Conservation (phyloP, 2,888 invertebrate genomes). For the Heliconius ethilla region DNA sequence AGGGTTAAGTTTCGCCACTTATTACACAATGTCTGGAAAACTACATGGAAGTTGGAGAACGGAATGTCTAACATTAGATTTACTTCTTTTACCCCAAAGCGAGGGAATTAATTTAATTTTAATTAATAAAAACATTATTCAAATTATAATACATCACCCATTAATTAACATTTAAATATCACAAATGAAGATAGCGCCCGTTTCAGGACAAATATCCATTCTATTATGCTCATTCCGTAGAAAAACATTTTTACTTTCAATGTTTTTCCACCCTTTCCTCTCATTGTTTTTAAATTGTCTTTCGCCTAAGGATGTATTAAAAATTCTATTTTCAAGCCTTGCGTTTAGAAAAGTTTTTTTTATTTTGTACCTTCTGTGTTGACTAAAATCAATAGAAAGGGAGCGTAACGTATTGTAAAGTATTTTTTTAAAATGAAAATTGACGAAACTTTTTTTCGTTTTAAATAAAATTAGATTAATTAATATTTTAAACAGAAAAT, state of each 20-base stretch:
- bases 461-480: no score
- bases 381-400: constrained; percentile 6
- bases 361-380: constrained; percentile 4
- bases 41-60: no score
- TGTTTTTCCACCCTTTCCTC: constrained; percentile 22
- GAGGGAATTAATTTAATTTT: no score
- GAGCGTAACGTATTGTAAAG: neutral
- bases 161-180: constrained; percentile 24
- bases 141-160: no score
- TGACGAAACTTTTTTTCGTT: no score
- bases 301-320: constrained; percentile 25
- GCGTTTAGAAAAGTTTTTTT: constrained; percentile 9
- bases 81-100: no score
- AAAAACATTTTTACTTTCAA: constrained; percentile 27
- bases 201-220: constrained; percentile 22
- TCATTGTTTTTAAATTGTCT: constrained; percentile 24
- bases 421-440: no score
- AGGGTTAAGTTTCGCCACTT: no score
- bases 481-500: no score
- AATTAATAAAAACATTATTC: no score
- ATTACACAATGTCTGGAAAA: no score
- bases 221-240: constrained; percentile 19
- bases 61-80: no score
- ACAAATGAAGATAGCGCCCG: constrained; percentile 20
- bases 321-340: constrained; percentile 24